Percentiles rank a stretch among this genome's conserved stretches.
These are phyloP conservation scores for Rhimphoctona megacephalus DNA, from an alignment of 2,888 invertebrate genomes.

Conservation along the genomic window DNA sequence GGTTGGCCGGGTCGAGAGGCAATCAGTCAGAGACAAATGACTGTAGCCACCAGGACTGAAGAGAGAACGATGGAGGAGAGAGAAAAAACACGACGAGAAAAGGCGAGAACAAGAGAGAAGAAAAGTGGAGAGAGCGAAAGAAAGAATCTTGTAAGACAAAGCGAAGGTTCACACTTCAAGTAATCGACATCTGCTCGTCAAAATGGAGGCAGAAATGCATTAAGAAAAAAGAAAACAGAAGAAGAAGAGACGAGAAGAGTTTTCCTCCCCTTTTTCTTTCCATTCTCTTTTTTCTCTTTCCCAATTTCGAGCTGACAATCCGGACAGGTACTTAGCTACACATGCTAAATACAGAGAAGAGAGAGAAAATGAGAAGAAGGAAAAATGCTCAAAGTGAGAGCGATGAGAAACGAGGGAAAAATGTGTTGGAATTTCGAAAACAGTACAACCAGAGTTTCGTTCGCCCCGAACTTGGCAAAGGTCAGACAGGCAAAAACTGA, in stretches of 20 bases:
- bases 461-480: slow-evolving; percentile 29
- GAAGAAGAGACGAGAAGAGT: slow-evolving; percentile 12
- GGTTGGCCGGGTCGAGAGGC: slow-evolving; percentile 71
- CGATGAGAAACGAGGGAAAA: slow-evolving; percentile 8
- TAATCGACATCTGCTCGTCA: slow-evolving; percentile 56
- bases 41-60: slow-evolving; percentile 59
- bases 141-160: slow-evolving; percentile 48
- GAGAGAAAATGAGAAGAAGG: not conserved
- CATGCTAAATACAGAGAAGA: slow-evolving; percentile 10
- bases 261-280: not conserved
- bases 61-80: slow-evolving; percentile 39
- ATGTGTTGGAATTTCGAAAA: slow-evolving; percentile 10
- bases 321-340: slow-evolving; percentile 48
- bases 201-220: slow-evolving; percentile 17
- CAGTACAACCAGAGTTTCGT: slow-evolving; percentile 10
- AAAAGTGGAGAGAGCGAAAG: not conserved
- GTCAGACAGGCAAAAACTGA: slow-evolving; percentile 47
- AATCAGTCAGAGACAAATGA: slow-evolving; percentile 79
- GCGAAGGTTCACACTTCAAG: slow-evolving; percentile 40
- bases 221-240: slow-evolving; percentile 1
- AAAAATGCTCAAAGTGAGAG: slow-evolving; percentile 1
- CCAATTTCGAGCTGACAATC: slow-evolving; percentile 42
- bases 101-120: not conserved
- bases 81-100: slow-evolving; percentile 9
- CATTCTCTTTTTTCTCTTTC: not conserved